Evolutionary conservation across 2,888 invertebrate species (phyloP).

Genomic region (Andricus quercusramuli): DNA sequence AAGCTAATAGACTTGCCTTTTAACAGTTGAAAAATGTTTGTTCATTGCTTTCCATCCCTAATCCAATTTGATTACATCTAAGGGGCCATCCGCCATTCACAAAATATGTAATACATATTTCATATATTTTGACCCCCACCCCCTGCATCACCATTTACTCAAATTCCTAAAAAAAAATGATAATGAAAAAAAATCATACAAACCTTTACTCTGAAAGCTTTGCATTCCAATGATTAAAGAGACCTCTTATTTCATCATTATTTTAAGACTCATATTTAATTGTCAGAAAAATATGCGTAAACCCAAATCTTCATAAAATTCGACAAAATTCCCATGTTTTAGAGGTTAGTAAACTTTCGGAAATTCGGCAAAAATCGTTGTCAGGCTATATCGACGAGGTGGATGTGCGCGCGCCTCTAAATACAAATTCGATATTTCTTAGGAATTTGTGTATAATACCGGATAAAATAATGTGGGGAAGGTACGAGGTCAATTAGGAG

Average conservation of each 20-base stretch:
- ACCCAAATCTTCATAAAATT: not conserved
- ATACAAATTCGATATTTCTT: not conserved
- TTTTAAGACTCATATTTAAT: not conserved
- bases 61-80: too few species aligned
- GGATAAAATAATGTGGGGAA: constrained; percentile 13
- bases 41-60: too few species aligned
- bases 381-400: not conserved
- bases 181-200: too few species aligned
- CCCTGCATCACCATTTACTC: too few species aligned
- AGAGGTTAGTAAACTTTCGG: not conserved
- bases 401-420: not conserved
- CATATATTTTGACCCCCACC: too few species aligned
- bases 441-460: not conserved
- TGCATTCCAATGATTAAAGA: not conserved
- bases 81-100: too few species aligned
- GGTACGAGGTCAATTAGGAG: constrained; percentile 6
- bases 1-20: too few species aligned
- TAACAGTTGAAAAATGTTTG: too few species aligned
- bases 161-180: too few species aligned
- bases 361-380: not conserved
- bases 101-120: too few species aligned
- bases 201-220: too few species aligned
- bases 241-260: not conserved
- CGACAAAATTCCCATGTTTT: not conserved
- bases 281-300: not conserved